Percentiles rank a stretch among this genome's conserved stretches.
Conservation (phyloP, 2,113 vertebrate species). For the Puffinus mauretanicus region DNA sequence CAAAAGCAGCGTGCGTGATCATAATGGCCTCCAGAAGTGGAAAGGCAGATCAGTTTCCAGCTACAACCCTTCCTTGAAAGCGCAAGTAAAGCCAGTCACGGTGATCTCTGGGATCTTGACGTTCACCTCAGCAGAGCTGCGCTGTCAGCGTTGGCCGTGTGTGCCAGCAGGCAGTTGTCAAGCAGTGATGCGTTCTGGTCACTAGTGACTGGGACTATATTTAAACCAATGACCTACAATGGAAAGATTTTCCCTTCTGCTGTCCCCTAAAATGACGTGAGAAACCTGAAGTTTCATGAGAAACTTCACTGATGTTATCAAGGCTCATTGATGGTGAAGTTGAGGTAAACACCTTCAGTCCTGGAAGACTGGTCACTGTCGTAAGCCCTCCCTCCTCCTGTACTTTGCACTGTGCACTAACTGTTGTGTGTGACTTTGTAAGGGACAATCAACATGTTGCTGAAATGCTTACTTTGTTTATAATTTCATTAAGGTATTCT, state of each 20-base stretch:
- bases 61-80: not conserved
- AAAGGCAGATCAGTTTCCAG: not conserved
- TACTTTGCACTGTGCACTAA: not conserved
- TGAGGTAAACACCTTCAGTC: not conserved
- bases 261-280: not conserved
- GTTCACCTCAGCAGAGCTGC: not conserved
- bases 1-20: not conserved
- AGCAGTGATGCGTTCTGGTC: not conserved
- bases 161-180: not conserved
- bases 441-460: not conserved
- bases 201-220: not conserved
- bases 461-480: not conserved
- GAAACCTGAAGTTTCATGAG: not conserved
- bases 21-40: not conserved
- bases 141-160: not conserved
- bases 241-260: not conserved
- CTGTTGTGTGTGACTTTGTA: not conserved
- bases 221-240: not conserved
- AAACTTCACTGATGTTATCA: not conserved
- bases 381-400: not conserved
- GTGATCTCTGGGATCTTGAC: not conserved
- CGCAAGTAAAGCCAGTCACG: not conserved
- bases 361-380: not conserved
- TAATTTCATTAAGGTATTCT: conserved; percentile 1
- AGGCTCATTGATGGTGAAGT: not conserved